Conservation (phyloP, 2,797 vertebrate genomes). For the Sciurus vulgaris region DNA sequence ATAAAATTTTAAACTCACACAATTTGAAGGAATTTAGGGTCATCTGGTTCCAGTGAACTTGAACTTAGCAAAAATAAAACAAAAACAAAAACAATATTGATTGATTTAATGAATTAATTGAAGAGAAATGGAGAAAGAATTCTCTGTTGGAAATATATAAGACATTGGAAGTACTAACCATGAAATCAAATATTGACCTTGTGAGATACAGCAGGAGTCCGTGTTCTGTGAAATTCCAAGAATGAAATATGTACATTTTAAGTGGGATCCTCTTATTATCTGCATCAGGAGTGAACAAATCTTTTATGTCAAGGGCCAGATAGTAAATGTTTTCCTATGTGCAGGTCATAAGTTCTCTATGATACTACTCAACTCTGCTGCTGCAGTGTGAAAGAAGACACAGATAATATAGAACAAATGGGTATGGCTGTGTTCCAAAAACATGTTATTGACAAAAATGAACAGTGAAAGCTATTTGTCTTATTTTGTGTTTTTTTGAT, state of each 20-base stretch:
- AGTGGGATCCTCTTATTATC: neutral
- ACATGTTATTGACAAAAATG: neutral
- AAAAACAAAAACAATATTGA: neutral
- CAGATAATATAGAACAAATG: neutral
- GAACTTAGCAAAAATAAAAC: slow-evolving; percentile 33
- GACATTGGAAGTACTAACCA: neutral
- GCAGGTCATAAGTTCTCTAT: neutral
- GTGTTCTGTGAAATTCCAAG: neutral
- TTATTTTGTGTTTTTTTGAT: neutral
- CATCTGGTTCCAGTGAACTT: neutral
- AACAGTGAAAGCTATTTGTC: neutral
- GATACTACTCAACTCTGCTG: neutral
- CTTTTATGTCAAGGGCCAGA: neutral
- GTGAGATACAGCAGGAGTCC: neutral
- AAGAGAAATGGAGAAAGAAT: neutral
- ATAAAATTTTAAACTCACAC: neutral
- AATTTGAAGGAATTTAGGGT: slow-evolving; percentile 9
- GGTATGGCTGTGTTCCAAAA: neutral
- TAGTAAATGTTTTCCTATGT: neutral
- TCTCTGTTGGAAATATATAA: neutral
- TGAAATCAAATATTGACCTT: neutral
- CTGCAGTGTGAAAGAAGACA: neutral
- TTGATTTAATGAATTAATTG: slow-evolving; percentile 22
- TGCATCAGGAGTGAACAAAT: neutral
- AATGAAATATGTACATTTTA: neutral